These are phyloP conservation scores for Philopedon plagiatum DNA, from an alignment of 2,888 invertebrate species.

Conservation along the genomic window DNA sequence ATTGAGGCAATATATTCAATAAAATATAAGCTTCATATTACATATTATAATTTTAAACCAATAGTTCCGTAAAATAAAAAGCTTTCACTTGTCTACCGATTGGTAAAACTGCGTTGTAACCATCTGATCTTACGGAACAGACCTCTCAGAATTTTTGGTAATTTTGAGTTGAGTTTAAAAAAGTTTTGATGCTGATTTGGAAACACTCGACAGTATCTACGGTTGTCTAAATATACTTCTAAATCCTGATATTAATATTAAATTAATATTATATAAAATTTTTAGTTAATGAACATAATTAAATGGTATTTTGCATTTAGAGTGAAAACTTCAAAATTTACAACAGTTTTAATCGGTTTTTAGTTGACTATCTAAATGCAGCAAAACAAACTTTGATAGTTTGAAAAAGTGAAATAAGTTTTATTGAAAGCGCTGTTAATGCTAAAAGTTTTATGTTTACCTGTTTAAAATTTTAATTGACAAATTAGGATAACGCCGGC, in stretches of 20 bases:
- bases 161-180: too few relatives aligned
- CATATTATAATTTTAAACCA: background rate
- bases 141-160: too few relatives aligned
- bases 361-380: conserved; percentile 32
- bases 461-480: conserved; percentile 39
- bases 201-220: too few relatives aligned
- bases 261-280: background rate
- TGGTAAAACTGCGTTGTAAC: too few relatives aligned
- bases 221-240: too few relatives aligned
- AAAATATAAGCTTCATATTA: conserved; percentile 21
- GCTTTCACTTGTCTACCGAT: too few relatives aligned
- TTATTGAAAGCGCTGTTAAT: conserved; percentile 28
- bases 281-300: conserved; percentile 29
- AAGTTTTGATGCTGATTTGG: too few relatives aligned
- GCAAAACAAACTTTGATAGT: conserved; percentile 39
- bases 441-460: conserved; percentile 27
- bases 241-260: too few relatives aligned
- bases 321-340: conserved; percentile 37
- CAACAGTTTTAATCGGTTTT: conserved; percentile 42
- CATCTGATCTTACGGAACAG: too few relatives aligned
- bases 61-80: background rate
- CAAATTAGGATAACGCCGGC: conserved; percentile 6
- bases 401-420: conserved; percentile 37
- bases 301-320: conserved; percentile 29
- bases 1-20: conserved; percentile 18